Conservation (phyloP, 2,113 vertebrate species). For the Gymnobelideus leadbeateri region DNA sequence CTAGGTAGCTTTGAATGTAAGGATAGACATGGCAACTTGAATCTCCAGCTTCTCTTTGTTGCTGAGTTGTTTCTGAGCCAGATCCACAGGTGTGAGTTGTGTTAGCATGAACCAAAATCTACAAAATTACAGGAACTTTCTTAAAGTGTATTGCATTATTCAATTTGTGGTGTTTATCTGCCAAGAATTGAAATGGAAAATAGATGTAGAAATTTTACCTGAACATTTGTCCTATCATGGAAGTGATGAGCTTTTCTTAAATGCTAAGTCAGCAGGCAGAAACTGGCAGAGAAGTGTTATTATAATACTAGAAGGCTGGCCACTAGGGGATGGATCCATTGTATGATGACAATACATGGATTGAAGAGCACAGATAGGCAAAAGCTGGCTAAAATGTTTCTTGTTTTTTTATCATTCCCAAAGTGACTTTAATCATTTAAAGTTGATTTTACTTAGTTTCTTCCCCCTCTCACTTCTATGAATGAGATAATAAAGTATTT, state of each 20-base stretch:
- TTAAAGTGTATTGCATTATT: not conserved
- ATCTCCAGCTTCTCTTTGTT: not conserved
- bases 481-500: not conserved
- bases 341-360: not conserved
- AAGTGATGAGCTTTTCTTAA: not conserved
- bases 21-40: not conserved
- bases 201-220: not conserved
- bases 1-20: not conserved
- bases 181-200: not conserved
- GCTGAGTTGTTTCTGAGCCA: not conserved
- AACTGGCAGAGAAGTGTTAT: not conserved
- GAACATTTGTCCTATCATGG: no score
- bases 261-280: not conserved
- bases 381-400: not conserved
- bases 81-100: not conserved
- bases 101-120: not conserved
- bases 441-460: not conserved
- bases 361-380: not conserved
- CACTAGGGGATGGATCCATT: not conserved
- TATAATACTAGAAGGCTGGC: not conserved
- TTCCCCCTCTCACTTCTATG: not conserved
- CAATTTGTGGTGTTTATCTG: not conserved
- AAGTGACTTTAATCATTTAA: conserved; percentile 50
- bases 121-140: not conserved
- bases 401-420: conserved; percentile 38